Evolutionary conservation across 2,113 vertebrate genomes (phyloP).

Genomic region (Formicarius rufipectus): DNA sequence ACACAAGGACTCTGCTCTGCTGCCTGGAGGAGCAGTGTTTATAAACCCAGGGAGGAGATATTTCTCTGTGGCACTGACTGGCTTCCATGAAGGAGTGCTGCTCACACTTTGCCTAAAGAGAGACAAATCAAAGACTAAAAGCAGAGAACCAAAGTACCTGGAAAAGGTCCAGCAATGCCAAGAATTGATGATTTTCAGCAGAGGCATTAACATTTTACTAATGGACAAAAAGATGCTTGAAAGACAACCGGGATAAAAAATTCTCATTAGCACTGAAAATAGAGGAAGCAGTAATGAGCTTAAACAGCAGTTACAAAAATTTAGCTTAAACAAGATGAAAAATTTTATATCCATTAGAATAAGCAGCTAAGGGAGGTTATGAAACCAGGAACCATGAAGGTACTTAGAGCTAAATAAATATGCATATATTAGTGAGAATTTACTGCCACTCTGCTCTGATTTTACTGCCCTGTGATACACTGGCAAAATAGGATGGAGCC

Average conservation of each 20-base stretch:
- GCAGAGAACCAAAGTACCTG: not conserved
- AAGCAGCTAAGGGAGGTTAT: not conserved
- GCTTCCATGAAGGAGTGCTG: not conserved
- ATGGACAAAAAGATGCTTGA: not conserved
- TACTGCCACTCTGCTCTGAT: not conserved
- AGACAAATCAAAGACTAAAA: not conserved
- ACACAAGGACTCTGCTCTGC: not conserved
- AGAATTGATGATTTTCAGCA: not conserved
- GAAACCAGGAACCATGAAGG: not conserved
- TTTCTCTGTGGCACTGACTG: not conserved
- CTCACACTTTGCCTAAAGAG: not conserved
- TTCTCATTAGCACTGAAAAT: not conserved
- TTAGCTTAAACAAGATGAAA: not conserved
- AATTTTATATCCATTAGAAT: not conserved
- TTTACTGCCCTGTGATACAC: not conserved
- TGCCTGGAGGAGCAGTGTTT: not conserved
- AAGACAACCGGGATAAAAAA: not conserved
- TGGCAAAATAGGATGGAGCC: not conserved
- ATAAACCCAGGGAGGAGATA: not conserved
- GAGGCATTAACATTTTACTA: not conserved
- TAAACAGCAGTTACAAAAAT: not conserved
- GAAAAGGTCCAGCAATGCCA: not conserved
- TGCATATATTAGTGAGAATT: not conserved
- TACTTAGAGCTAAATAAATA: conserved; percentile 22
- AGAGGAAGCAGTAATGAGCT: not conserved